phyloP scores from a whole-genome alignment of 2,113 vertebrate genomes.

The Notarius quadriscutis region DNA sequence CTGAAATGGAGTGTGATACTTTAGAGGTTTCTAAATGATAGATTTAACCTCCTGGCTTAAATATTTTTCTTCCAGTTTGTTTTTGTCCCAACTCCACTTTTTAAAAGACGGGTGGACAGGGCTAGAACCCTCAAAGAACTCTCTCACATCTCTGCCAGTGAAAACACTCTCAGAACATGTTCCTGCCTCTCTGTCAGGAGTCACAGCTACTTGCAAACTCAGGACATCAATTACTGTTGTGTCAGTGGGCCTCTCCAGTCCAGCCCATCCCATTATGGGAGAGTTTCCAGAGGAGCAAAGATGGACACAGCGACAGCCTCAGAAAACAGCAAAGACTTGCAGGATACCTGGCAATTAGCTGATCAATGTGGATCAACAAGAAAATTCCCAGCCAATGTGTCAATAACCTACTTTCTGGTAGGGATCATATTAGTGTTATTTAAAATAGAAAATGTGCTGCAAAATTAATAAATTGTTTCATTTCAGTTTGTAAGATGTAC shows the following conservation, averaged over 20 bases:
- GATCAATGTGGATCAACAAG: neutral
- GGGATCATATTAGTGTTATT: neutral
- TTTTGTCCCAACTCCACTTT: slow-evolving; percentile 40
- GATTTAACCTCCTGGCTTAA: slow-evolving; percentile 56
- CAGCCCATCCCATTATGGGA: slow-evolving; percentile 22
- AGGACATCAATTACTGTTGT: slow-evolving; percentile 56
- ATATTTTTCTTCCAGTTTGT: slow-evolving; percentile 50
- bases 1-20: slow-evolving; percentile 43
- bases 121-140: slow-evolving; percentile 40
- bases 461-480: neutral
- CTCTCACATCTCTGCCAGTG: slow-evolving; percentile 53
- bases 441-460: neutral
- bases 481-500: neutral
- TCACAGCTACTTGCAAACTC: slow-evolving; percentile 60
- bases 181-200: slow-evolving; percentile 59
- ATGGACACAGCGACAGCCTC: slow-evolving; percentile 15
- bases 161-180: slow-evolving; percentile 58
- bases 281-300: slow-evolving; percentile 41
- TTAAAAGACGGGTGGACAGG: slow-evolving; percentile 41
- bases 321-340: slow-evolving; percentile 7
- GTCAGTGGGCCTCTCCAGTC: slow-evolving; percentile 30
- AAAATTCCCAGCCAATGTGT: neutral
- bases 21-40: slow-evolving; percentile 51
- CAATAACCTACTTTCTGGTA: neutral
- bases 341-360: neutral